These are phyloP conservation scores for Semaprochilodus insignis DNA, from an alignment of 2,797 vertebrate genomes.

Conservation along the genomic window DNA sequence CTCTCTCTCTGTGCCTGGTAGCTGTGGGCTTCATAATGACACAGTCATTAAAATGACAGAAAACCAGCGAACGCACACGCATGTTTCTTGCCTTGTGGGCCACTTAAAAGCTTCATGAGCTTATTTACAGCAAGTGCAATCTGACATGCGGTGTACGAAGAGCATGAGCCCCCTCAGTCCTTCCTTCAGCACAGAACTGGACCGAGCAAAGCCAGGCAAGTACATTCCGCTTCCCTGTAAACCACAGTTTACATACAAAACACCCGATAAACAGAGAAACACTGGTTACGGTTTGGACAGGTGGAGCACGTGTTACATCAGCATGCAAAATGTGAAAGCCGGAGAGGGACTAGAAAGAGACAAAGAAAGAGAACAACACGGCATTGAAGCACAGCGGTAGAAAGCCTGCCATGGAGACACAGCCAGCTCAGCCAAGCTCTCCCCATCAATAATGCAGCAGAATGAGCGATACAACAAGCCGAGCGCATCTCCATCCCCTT, in stretches of 20 bases:
- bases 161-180: neutral
- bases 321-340: neutral
- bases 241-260: neutral
- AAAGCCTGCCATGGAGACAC: conserved; percentile 7
- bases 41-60: neutral
- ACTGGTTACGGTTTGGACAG: neutral
- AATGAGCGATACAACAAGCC: conserved; percentile 51
- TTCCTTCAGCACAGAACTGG: neutral
- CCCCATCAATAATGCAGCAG: conserved; percentile 52
- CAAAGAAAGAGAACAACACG: conserved; percentile 6
- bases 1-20: no score
- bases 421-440: conserved; percentile 29
- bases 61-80: neutral
- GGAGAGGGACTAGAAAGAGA: neutral
- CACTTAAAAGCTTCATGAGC: neutral
- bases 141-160: neutral
- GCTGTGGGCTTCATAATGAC: neutral
- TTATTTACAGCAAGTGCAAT: neutral
- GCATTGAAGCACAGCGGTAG: conserved; percentile 11
- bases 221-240: neutral
- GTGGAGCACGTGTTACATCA: neutral
- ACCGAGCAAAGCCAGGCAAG: neutral
- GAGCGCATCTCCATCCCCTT: conserved; percentile 35
- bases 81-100: neutral
- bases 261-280: neutral